Base-by-base conservation (phyloP, 2,797 vertebrate genomes). In the Lepilemur ruficaudatus region DNA sequence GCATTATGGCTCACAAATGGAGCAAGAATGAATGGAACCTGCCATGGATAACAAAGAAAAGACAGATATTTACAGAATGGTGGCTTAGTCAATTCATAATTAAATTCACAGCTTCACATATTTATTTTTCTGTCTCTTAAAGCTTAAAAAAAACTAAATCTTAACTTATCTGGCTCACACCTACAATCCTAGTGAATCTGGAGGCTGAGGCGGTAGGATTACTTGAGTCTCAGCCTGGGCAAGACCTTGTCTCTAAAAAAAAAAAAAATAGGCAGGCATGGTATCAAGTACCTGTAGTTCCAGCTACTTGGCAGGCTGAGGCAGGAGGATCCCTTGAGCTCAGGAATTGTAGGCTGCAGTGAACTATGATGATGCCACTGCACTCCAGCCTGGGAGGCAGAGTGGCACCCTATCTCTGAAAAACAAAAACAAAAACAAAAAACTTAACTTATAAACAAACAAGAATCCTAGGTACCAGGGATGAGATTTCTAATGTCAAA, bases 111-210 rank as follows among this genome's bases (percentile, higher is more conserved):
- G 79, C 23, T 67, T 85, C 80, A 79, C 20, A 15, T 89, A 89
- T 83, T 89, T 93, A 80, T 75, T 78, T 96, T 95, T 14, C 43
- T 65, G 89, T 89, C 30, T 95, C 59, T 96, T 70, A 55, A 28
- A 76, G 7, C 38, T 93, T 91, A 69, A 94, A 75, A 81, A 84
- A 41, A 83, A 67, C 9, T 67, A 95, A 96, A 83, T 52, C 75
- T 76, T 76, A 73, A 72, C 13, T 83, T 73, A 72, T 35, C 17
- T 67, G 63, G 63, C 4, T 67, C 63, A 67, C 17, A 9, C 32
- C 63, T 35, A 17, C 35, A 67, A 67, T 67, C 63, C 32, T 5
- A 32, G 61, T 63, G 30, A 63, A 14, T 63, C 61, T 63, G 61
- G 61, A 63, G 30, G 28, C 61, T 63, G 30, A 63, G 61, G 61